A percentile compares a stretch with the other conserved stretches of the same genome.
These are phyloP conservation scores for Caenorhabditis japonica DNA, from an alignment of 2,888 invertebrate genomes.

Conservation along the genomic window DNA sequence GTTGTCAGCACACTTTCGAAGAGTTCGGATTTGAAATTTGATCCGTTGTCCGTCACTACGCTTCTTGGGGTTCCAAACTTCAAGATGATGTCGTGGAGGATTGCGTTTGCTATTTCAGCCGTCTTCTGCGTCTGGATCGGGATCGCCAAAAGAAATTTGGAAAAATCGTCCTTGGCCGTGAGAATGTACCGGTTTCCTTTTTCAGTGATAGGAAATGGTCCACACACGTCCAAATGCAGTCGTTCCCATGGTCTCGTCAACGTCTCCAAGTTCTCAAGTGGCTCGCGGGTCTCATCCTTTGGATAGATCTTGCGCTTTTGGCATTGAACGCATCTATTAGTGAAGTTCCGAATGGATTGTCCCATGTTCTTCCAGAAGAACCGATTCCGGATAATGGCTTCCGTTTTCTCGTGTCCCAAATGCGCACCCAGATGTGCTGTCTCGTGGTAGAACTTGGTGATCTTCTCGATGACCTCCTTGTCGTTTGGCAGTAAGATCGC, in stretches of 20 bases:
- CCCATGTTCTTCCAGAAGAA: constrained; percentile 33
- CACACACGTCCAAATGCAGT: constrained; percentile 36
- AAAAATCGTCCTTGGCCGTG: constrained; percentile 25
- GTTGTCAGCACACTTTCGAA: constrained; percentile 11
- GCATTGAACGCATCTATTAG: constrained; percentile 25
- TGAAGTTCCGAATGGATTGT: constrained; percentile 2
- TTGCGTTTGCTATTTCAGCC: background rate
- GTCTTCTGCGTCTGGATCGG: constrained; percentile 22
- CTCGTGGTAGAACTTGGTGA: constrained; percentile 22
- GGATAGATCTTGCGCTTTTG: constrained; percentile 19
- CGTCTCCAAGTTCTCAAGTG: constrained; percentile 11
- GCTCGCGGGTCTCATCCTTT: constrained; percentile 23
- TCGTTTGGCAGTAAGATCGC: background rate
- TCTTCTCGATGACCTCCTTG: background rate
- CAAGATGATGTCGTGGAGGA: constrained; percentile 12
- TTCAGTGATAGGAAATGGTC: constrained; percentile 31
- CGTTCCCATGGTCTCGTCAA: constrained; percentile 17
- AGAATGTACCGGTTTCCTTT: constrained; percentile 24
- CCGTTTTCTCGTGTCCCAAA: constrained; percentile 31
- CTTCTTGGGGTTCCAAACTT: constrained; percentile 21
- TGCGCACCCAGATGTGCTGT: constrained; percentile 30
- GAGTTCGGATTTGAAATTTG: constrained; percentile 16
- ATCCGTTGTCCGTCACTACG: constrained; percentile 39
- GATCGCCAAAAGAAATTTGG: constrained; percentile 23
- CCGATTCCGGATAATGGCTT: constrained; percentile 2